Evolutionary conservation across 1,140 invertebrate genomes (phyloP), one percentile per base, ranked within the genome.

Genomic region (Sipha flava): DNA sequence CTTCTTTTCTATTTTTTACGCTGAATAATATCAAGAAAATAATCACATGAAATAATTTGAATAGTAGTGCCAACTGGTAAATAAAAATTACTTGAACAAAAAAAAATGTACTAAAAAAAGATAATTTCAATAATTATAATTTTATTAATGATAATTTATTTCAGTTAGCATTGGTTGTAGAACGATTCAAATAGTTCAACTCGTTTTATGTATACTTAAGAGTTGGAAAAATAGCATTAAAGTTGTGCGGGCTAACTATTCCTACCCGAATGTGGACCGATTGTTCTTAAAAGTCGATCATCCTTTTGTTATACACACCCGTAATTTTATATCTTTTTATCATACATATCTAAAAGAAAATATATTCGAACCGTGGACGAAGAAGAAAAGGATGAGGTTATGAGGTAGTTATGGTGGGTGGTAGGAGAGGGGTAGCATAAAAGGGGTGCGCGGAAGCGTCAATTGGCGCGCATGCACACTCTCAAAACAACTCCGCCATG

Each of bases 381-480:
- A 40, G 34, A 66, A 40, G 62, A 23, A 64, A 64, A 2, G 31
- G 62, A 66, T 23, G 62, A 66, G 62, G 62, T 66, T 66, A 66
- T 40, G 62, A 66, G 34, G 34, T 21, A 37, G 40, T 45, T 68
- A 18, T 18, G 10, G 62, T 6, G 31, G 40, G 37, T 26, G 37
- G 45, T 23, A 18, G 62, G 64, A 29, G 21, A 66, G 40, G 34
- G 21, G 62, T 66, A 66, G 47, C 14, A 47, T 34, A 10, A 54
- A 73, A 73, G 31, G 70, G 70, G 72, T 54, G 72, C 29, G 72
- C 47, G 72, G 72, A 75, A 59, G 73, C 73, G 73, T 57, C 73
- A 77, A 59, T 77, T 52, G 49, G 52, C n/a, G 73, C 73, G 73
- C 73, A 77, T 77, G 73, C 73, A 75, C 72, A 43, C 52, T 40